Base-by-base conservation (phyloP, 2,888 invertebrate species). In the Parascotia fuliginaria region DNA sequence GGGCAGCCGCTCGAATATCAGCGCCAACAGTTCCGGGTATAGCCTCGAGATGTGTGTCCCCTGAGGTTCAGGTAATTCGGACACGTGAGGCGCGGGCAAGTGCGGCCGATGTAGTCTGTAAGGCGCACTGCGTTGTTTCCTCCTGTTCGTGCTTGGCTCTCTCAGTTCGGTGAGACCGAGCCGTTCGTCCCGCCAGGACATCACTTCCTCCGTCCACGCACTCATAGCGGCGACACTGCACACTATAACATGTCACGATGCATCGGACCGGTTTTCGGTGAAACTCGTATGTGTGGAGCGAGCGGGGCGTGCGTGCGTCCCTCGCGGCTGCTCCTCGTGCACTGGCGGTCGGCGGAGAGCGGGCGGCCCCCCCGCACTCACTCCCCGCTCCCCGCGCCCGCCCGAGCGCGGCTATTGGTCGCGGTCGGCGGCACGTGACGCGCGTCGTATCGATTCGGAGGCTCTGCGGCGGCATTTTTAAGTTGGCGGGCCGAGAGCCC, bases 1-100 rank as follows among this genome's bases (percentile, higher is more conserved):
- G 43, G 97, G 96, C 80, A 98, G 92, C 85, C 97, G 95, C 77
- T 96, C 95, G 86, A 98, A 98, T 81, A 98, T 98, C 76, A 98
- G 94, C 55, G 98, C 97, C 65, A 98, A 90, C 64, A 98, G 95
- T 89, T 98, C 98, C 13, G 98, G 98, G 85, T 98, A 98, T 41
- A 98, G 92, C 79, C 96, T 95, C 38, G 97, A 96, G 71, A 98
- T 96, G 90, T 98, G 96, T 44, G 96, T 95, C 54, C 94, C 93
- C 67, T 84, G 83, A 79, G 93, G 73, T 85, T 91, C 83, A 81
- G 92, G 93, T 79, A 79, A 80, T 64, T 87, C 90, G 34, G 83
- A 76, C 77, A 83, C 83, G 86, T 89, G 92, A 83, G 90, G 78
- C 73, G 79, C 79, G 64, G 89, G 80, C 77, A 93, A 81, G 79